These are phyloP conservation scores for Phocoena sinus DNA, from an alignment of 2,113 vertebrate genomes.

Conservation along the genomic window DNA sequence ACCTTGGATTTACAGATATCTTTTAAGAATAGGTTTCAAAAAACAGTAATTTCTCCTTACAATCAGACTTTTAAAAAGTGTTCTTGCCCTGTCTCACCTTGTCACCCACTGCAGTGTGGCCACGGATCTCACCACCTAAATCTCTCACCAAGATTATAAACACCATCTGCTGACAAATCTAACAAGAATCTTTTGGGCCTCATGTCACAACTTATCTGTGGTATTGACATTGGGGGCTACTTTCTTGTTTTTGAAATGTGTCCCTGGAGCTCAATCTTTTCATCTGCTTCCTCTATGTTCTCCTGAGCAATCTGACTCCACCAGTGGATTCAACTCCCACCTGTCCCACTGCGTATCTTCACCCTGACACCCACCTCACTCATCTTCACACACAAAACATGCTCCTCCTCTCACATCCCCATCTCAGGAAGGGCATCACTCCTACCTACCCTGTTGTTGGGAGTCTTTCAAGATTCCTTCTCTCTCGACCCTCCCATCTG, in stretches of 20 bases:
- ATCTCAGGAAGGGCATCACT: not conserved
- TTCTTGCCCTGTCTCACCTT: not conserved
- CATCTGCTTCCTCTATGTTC: not conserved
- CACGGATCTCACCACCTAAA: not conserved
- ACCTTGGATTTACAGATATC: constrained; percentile 11
- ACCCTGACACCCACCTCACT: not conserved
- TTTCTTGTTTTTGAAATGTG: not conserved
- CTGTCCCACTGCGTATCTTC: not conserved
- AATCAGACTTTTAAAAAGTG: not conserved
- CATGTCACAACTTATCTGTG: not conserved
- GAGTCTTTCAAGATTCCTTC: not conserved
- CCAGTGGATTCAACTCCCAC: too few species aligned
- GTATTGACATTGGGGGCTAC: not conserved
- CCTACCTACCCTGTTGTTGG: not conserved
- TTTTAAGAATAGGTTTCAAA: constrained; percentile 16
- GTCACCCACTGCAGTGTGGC: not conserved
- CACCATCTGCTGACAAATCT: not conserved
- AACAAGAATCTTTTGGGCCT: not conserved
- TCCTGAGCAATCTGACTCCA: not conserved
- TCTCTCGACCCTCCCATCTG: not conserved
- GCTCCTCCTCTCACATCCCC: not conserved
- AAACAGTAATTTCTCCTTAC: not conserved
- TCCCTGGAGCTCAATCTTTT: not conserved
- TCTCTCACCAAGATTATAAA: not conserved
- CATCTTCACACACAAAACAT: not conserved